Evolutionary conservation across 2,888 invertebrate genomes (phyloP).

Genomic region (Campoplex nolae): DNA sequence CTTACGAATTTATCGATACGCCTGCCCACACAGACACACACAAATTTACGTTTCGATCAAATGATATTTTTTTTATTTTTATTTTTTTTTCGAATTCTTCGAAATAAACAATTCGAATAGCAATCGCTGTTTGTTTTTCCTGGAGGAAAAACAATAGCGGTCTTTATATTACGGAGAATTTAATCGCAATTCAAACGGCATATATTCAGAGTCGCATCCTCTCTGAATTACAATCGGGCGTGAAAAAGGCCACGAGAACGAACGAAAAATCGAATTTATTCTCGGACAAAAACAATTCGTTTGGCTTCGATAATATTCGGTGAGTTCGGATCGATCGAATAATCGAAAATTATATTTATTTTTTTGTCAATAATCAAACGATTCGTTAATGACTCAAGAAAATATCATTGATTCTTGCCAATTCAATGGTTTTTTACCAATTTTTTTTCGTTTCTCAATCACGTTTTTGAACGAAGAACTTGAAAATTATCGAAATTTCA

Average conservation of each 20-base stretch:
- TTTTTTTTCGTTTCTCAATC: no score
- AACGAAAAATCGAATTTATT: neutral
- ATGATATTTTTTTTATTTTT: neutral
- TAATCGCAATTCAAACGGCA: slow-evolving; percentile 27
- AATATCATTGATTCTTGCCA: neutral
- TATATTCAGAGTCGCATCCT: slow-evolving; percentile 3
- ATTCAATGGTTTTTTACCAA: neutral
- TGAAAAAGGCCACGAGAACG: slow-evolving; percentile 15
- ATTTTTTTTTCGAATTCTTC: slow-evolving; percentile 4
- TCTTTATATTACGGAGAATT: slow-evolving; percentile 31
- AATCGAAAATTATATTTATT: neutral
- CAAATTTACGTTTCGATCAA: neutral
- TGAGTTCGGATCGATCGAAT: neutral
- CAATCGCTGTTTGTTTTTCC: slow-evolving; percentile 1
- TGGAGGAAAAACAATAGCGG: slow-evolving; percentile 29
- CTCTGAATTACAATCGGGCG: slow-evolving; percentile 13
- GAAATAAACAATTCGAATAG: slow-evolving; percentile 21
- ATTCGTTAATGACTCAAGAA: neutral
- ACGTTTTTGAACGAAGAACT: neutral
- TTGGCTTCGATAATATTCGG: neutral
- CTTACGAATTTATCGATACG: neutral
- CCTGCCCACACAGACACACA: neutral
- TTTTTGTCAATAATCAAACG: neutral
- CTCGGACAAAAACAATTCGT: neutral
- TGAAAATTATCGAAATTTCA: neutral